Base-by-base conservation (phyloP, 1,140 invertebrate species). In the Achatina immaculata region DNA sequence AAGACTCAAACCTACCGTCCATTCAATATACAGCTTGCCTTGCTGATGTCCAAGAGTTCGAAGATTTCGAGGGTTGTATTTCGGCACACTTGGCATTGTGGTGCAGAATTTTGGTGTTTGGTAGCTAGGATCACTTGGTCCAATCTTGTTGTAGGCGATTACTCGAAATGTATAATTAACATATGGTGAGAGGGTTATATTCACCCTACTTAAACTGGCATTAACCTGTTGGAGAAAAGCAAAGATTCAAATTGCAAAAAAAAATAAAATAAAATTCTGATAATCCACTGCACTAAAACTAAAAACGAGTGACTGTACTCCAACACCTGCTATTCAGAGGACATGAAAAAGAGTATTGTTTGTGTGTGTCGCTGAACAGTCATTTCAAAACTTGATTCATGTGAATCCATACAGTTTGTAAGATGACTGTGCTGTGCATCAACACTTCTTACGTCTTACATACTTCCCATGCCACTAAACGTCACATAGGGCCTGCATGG, bases 81-180 rank as follows among this genome's bases (percentile, higher is more conserved):
- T 94, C 0, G 98, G 98, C 78, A 97, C 95, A 90, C 96, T 95
- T 81, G 95, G 94, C 36, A 89, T 84, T 19, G 86, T 86, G 14
- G 73, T 76, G 93, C 92, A 90, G 95, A 85, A 65, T 2, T 62
- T 83, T 3, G 21, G 36, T 14, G 87, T 85, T n/a, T 83, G 87
- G 45, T 81, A 81, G 78, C 89, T 90, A 1, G 88, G 86, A 19
- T 86, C 83, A 84, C 89, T 90, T 34, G 81, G 78, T 0, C 98
- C 98, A 85, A 99, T 97, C 92, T 97, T 97, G 91, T 99, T 99
- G 88, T 94, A 94, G 0, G 98, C 97, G 65, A 97, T 93, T 0
- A 99, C 96, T 62, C 97, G 93, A 94, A 98, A 99, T 0, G 97
- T 99, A 88, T 99, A 99, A 91, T 99, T 99, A 0, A 96, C 94